Base-by-base conservation (phyloP, 2,113 vertebrate species). In the Climacteris rufus region DNA sequence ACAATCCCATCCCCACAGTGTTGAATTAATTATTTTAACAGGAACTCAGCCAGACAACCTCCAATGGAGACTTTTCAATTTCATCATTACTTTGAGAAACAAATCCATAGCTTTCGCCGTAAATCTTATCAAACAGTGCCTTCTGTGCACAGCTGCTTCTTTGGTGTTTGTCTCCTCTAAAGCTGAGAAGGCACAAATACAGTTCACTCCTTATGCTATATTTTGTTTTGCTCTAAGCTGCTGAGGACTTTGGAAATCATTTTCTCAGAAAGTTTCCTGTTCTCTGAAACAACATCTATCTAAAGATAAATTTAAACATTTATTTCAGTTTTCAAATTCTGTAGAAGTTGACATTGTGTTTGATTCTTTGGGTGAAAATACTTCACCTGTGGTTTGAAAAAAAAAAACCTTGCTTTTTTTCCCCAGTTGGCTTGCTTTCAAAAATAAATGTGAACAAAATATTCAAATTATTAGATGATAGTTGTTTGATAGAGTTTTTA, bases 21-120 rank as follows among this genome's bases (percentile, higher is more conserved):
- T 20, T 69, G 83, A 91, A 65, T 86, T 92, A 89, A 94, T 96
- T 94, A 89, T 77, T 91, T 82, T 66, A 45, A 42, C 63, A 94
- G 89, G 63, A 96, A 45, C 83, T 91, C 68, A 66, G 68, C 50
- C 68, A 94, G 84, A 63, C 83, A 91, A 91, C 54, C 47, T 81
- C 63, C 76, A 89, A 30, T 50, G 10, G 80, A 91, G 76, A 74
- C 37, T 91, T 66, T 66, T 70, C 69, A 82, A 47, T 84, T 57
- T 42, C 11, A 2, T 87, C 39, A 27, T 87, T 87, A 50, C 56
- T 27, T 24, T 50, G 35, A 87, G 72, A 94, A 87, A 89, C 27
- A 84, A 90, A 87, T 63, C 68, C 30, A 47, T 15, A 63, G 35
- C 37, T 89, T 82, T 80, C 42, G 54, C 39, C 33, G 74, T 19